Conservation (phyloP, 2,888 invertebrate species). For the Toxonevra muliebris region DNA sequence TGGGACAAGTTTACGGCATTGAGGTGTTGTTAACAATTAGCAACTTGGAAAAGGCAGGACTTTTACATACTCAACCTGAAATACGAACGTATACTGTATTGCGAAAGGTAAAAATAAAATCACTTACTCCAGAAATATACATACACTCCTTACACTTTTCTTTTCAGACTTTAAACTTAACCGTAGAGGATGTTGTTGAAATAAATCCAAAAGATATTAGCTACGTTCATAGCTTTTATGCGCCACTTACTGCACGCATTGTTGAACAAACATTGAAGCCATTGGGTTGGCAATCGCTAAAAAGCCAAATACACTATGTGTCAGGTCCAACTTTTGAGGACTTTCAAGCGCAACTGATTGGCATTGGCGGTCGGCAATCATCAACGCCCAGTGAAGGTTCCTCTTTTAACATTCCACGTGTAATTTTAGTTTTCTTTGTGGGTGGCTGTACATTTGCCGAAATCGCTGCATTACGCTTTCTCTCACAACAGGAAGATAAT, state of each 20-base stretch:
- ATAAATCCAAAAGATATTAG: slow-evolving; percentile 86
- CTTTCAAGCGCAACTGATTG: slow-evolving; percentile 69
- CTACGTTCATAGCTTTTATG: slow-evolving; percentile 92
- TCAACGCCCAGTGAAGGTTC: slow-evolving; percentile 71
- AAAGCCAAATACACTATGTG: slow-evolving; percentile 82
- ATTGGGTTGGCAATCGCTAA: slow-evolving; percentile 79
- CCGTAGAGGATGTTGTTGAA: slow-evolving; percentile 89
- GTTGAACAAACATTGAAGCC: slow-evolving; percentile 82
- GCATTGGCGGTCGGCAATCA: slow-evolving; percentile 69
- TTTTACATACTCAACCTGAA: slow-evolving; percentile 80
- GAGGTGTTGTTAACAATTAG: slow-evolving; percentile 82
- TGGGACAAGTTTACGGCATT: slow-evolving; percentile 87
- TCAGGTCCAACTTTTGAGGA: slow-evolving; percentile 77
- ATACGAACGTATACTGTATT: slow-evolving; percentile 78
- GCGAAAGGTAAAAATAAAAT: slow-evolving; percentile 69
- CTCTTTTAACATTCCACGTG: slow-evolving; percentile 62
- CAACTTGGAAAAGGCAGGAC: slow-evolving; percentile 87
- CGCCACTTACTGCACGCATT: slow-evolving; percentile 89
- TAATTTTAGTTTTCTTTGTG: slow-evolving; percentile 92
- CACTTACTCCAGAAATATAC: neutral
- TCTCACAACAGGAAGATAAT: slow-evolving; percentile 80
- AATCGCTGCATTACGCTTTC: slow-evolving; percentile 78
- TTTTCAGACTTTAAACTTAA: slow-evolving; percentile 77
- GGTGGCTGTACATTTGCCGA: slow-evolving; percentile 98
- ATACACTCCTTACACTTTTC: neutral